Evolutionary conservation across 2,797 vertebrate genomes (phyloP), one percentile per base, ranked within the genome.

Genomic region (Tangara arthus): DNA sequence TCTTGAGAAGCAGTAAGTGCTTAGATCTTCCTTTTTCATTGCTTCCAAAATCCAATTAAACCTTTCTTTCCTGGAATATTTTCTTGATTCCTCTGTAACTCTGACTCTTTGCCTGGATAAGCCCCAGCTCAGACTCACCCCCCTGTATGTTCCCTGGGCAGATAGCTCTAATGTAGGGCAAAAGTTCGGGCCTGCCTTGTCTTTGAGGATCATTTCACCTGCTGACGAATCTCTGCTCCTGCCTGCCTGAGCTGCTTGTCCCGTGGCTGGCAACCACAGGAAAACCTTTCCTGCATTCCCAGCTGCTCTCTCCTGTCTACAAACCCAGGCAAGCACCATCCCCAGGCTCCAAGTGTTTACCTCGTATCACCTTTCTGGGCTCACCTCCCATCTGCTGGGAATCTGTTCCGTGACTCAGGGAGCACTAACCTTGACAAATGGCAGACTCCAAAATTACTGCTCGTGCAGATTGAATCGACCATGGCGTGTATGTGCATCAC

Each of bases 231-330:
- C 76, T 56, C 76, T 86, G 70, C 82, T 85, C 42, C 87, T 88
- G 87, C 66, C 87, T 96, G 91, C 73, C 87, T 94, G 94, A 70
- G 93, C 89, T 91, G 63, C 85, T 72, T 94, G 89, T 94, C 89
- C 85, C 21, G 0, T 76, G 93, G 82, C 80, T 0, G 37, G 56
- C 80, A 91, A 95, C 80, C 80, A 64, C 82, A 47, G 5, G 4
- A 82, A 90, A 84, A 52, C 66, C 66, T 91, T 84, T 61, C 86
- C 55, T 84, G 2, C 87, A 84, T 96, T 96, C 94, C 85, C 94
- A 96, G 87, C 92, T 96, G 93, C 94, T 96, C 17, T 1, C 35
- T 96, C n/a, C 89, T 66, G 35, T 96, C 89, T 94, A 28, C 90
- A 93, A 7, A 96, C 68, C 83, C 39, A 39, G 86, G 78, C 94